These are phyloP conservation scores for Lomographa bimaculata DNA, from an alignment of 2,888 invertebrate species.

Conservation along the genomic window DNA sequence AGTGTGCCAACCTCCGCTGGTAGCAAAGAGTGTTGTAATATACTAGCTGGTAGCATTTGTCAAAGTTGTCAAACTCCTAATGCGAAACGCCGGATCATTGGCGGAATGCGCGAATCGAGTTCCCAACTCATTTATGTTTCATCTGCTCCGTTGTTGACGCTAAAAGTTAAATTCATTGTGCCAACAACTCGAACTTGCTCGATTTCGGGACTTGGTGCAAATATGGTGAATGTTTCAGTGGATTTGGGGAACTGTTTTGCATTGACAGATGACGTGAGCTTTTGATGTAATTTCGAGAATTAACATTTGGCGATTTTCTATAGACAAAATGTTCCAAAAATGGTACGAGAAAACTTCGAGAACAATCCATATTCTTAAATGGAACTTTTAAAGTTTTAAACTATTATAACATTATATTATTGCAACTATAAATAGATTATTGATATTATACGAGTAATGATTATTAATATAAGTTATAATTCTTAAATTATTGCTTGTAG, in stretches of 20 bases:
- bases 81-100: constrained; percentile 33
- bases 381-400: no score
- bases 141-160: constrained; percentile 24
- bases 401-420: no score
- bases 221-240: constrained; percentile 19
- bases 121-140: constrained; percentile 35
- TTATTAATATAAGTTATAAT: no score
- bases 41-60: constrained; percentile 27
- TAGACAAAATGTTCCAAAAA: no score
- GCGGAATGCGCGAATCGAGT: constrained; percentile 36
- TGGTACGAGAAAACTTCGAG: no score
- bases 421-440: no score
- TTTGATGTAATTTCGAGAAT: no score
- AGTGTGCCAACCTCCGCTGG: constrained; percentile 1
- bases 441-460: no score
- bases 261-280: background rate
- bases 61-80: constrained; percentile 31
- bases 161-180: constrained; percentile 31
- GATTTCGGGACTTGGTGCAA: constrained; percentile 20
- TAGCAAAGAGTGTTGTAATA: no score
- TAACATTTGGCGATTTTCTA: no score
- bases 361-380: no score
- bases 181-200: constrained; percentile 22
- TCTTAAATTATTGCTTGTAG: no score
- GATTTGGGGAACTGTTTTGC: constrained; percentile 3